Conservation (phyloP, 2,888 invertebrate genomes). For the Physocephala rufipes region DNA sequence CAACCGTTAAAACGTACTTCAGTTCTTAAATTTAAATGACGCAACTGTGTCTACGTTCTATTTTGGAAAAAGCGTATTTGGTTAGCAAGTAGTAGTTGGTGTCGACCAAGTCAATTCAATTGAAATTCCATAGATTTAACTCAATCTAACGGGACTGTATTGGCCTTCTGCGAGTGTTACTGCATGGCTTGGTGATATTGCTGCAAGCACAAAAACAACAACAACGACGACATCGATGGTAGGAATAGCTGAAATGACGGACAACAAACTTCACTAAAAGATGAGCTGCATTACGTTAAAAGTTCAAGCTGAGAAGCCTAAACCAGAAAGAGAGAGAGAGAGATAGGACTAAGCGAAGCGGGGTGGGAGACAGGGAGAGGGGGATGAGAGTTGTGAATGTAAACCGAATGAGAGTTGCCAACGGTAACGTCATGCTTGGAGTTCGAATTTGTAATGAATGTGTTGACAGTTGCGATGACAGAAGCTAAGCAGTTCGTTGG, state of each 20-base stretch:
- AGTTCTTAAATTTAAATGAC: constrained; percentile 21
- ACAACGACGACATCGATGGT: background rate
- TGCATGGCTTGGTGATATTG: background rate
- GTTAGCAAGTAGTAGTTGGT: too few relatives aligned
- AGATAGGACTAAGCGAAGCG: background rate
- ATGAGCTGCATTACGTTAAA: background rate
- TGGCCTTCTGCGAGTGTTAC: constrained; percentile 13
- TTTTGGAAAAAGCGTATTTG: constrained; percentile 1
- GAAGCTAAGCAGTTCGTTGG: background rate
- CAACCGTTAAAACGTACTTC: constrained; percentile 5
- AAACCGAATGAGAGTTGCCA: background rate
- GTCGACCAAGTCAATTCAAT: constrained; percentile 4
- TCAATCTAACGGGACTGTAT: constrained; percentile 30
- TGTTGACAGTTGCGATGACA: background rate
- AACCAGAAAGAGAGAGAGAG: too few relatives aligned
- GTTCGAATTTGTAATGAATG: background rate
- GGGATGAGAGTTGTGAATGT: background rate
- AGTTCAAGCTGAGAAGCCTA: background rate
- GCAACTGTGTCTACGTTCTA: constrained; percentile 12
- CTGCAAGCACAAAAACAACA: background rate
- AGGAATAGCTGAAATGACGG: background rate
- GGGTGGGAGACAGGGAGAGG: background rate
- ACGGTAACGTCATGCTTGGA: background rate
- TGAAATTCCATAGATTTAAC: constrained; percentile 12
- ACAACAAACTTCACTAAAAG: background rate